These are phyloP conservation scores for Drosophila sulfurigaster DNA, from an alignment of 1,140 invertebrate genomes.

Conservation along the genomic window DNA sequence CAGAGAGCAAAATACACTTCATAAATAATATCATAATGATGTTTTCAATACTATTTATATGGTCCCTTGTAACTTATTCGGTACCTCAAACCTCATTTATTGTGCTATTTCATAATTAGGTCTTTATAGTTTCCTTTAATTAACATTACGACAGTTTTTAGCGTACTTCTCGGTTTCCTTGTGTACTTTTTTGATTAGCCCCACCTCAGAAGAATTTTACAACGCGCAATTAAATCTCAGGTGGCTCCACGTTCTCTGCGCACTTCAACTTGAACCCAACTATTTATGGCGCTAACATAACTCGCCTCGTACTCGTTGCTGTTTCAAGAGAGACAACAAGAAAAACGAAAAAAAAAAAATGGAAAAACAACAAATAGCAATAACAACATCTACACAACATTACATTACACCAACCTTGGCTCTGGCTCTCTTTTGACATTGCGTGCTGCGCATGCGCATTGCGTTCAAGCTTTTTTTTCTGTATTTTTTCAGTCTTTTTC, in stretches of 20 bases:
- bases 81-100: not conserved
- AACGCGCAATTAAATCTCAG: constrained; percentile 51
- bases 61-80: too few species aligned
- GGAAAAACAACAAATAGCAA: constrained; percentile 20
- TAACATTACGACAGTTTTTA: not conserved
- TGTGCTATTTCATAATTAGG: not conserved
- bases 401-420: constrained; percentile 47
- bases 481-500: not conserved
- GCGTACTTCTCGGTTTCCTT: constrained; percentile 16
- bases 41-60: not conserved
- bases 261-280: constrained; percentile 27
- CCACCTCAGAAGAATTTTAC: constrained; percentile 36
- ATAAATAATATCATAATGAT: not conserved
- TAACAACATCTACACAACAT: constrained; percentile 27
- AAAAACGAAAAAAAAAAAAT: not conserved
- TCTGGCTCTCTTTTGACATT: constrained; percentile 51
- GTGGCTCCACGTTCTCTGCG: constrained; percentile 21
- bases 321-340: constrained; percentile 22
- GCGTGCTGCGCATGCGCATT: constrained; percentile 58
- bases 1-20: too few species aligned
- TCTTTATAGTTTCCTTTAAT: constrained; percentile 1
- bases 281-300: constrained; percentile 60
- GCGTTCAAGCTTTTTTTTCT: constrained; percentile 33
- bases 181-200: constrained; percentile 38
- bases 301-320: constrained; percentile 28